Evolutionary conservation across 2,113 vertebrate genomes (phyloP), one percentile per base, ranked within the genome.

Genomic region (Microcebus murinus): DNA sequence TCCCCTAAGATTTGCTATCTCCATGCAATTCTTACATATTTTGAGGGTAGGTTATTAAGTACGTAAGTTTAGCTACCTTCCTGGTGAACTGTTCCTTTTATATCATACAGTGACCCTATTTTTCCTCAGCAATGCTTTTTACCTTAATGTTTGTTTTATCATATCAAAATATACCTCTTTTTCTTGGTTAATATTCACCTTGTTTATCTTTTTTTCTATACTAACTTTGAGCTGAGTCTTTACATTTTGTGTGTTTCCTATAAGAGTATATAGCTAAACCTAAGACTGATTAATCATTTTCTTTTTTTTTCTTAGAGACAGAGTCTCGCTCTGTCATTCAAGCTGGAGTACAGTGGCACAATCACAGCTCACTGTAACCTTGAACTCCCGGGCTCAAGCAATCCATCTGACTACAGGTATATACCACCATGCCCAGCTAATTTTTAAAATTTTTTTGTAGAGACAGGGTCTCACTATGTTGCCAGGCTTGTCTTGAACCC

Each of bases 11-110:
- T 84, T 45, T 91, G 27, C 34, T 96, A 55, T 88, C 27, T 91
- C 39, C n/a, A 80, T 67, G 34, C 31, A 93, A 81, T 82, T 80
- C 4, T 95, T 83, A 86, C 18, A 59, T 61, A 95, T 79, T 86
- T 71, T 92, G 50, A 94, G 25, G 55, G 8, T 68, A 89, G 36
- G 15, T 89, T 92, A 80, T 70, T 93, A 92, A 67, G 17, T 81
- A 82, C 14, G 21, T 59, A 96, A 95, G 59, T 55, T 91, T 89
- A 95, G n/a, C 63, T 92, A 70, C 34, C 61, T 91, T 93, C 59
- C 57, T 71, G 39, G n/a, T 95, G n/a, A 87, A 87, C 36, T 93
- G 68, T 79, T 95, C 80, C 67, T 94, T 94, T 73, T 67, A 82
- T 4, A 48, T 83, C 31, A 77, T 5, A 82, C 4, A 85, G 17